Conservation (phyloP, 37 sponge, comb jelly and placozoan genomes). For the Hormiphora californensis region DNA sequence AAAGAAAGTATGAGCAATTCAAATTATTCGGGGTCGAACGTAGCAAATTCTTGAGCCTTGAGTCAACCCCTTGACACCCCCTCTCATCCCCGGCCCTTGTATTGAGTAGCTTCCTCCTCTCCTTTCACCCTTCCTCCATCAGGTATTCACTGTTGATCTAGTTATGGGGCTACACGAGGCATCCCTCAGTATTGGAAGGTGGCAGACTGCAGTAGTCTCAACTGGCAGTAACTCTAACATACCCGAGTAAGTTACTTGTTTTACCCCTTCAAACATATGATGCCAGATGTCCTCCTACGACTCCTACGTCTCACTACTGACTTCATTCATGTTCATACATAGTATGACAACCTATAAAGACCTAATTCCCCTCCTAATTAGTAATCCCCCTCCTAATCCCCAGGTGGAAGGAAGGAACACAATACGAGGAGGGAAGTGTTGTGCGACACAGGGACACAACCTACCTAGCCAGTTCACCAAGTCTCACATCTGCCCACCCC, state of each 20-base stretch:
- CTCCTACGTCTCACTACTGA: not conserved
- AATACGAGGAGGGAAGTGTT: constrained; percentile 18
- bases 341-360: too few relatives aligned
- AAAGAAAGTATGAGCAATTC: too few relatives aligned
- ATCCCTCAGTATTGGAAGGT: constrained; percentile 5
- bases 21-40: too few relatives aligned
- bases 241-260: constrained; percentile 54
- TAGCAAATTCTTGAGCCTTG: too few relatives aligned
- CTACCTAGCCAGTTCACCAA: constrained; percentile 6
- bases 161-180: not conserved
- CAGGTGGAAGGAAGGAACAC: constrained; percentile 18
- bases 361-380: too few relatives aligned
- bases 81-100: too few relatives aligned
- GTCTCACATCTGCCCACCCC: constrained; percentile 44
- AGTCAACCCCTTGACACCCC: too few relatives aligned
- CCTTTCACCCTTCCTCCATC: too few relatives aligned
- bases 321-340: not conserved
- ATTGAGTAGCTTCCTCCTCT: too few relatives aligned
- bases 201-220: constrained; percentile 39
- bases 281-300: not conserved
- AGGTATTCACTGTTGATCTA: constrained; percentile 13
- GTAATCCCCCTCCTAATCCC: not conserved
- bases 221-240: not conserved
- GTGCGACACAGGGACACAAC: not conserved
- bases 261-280: not conserved